A percentile compares a stretch with the other conserved stretches of the same genome.
These are phyloP conservation scores for Heterocephalus glaber DNA, from an alignment of 2,113 vertebrate genomes.

Conservation along the genomic window DNA sequence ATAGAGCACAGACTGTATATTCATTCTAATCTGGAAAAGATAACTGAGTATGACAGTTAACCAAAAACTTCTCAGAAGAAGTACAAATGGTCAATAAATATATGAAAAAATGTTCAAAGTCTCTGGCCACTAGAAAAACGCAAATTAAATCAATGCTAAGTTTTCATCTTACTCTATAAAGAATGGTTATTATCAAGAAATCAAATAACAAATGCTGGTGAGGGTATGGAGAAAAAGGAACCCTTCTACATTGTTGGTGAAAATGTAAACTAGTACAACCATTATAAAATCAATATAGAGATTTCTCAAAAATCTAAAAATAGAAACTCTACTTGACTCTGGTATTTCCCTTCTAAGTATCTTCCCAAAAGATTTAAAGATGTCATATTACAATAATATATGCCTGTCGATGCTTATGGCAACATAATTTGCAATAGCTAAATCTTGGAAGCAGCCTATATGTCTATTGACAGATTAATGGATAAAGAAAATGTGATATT, in stretches of 20 bases:
- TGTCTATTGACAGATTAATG: not conserved
- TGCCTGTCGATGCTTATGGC: not conserved
- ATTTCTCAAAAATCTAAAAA: not conserved
- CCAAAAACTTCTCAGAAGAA: not conserved
- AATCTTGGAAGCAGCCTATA: not conserved
- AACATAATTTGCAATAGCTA: not conserved
- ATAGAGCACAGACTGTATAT: not conserved
- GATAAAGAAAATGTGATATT: not conserved
- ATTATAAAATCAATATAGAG: not conserved
- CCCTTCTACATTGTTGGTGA: too few relatives aligned
- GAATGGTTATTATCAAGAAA: too few relatives aligned
- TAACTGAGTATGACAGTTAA: not conserved
- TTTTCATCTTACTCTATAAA: too few relatives aligned
- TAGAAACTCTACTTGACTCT: not conserved
- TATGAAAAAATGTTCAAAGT: too few relatives aligned
- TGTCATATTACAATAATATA: not conserved
- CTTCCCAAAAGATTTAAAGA: not conserved
- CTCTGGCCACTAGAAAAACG: too few relatives aligned
- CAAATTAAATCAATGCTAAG: too few relatives aligned
- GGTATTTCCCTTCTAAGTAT: not conserved
- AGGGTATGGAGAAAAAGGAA: too few relatives aligned
- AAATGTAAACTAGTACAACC: not conserved
- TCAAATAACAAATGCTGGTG: too few relatives aligned
- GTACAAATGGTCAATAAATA: not conserved
- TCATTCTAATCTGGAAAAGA: not conserved